Base-by-base conservation (phyloP, 2,113 vertebrate species). In the Sebastes schlegelii region DNA sequence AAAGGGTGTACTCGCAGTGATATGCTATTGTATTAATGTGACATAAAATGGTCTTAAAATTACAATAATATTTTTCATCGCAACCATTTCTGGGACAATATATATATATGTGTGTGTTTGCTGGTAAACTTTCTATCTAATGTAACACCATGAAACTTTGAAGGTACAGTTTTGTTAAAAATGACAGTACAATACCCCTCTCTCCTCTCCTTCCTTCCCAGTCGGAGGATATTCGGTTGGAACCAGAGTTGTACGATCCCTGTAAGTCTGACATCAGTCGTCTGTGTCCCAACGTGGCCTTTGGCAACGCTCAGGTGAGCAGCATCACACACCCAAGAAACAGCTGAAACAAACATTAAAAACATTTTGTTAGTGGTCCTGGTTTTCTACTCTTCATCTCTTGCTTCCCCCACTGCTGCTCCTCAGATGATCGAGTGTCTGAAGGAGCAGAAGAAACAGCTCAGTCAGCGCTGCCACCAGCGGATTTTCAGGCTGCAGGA, bases 401-500 rank as follows among this genome's bases (percentile, higher is more conserved):
- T 19, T 17, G 5, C 1, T 7, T 42, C 55, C n/a, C 5, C 9
- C 34, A 14, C 17, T 5, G 19, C 45, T 42, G 1, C 34, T 58
- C 58, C 52, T 43, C 85, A 92, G 91, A 88, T 91, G 79, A 97
- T 99, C 26, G 98, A 99, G 88, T 99, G 98, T 90, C 93, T 99
- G 70, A 99, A 99, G 91, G 98, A 99, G 90, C 97, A 95, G 87
- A 99, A 98, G 95, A 97, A 97, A 80, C 95, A 96, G 23, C 88
- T 99, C 17, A 95, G 92, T 52, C 93, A 88, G 12, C 94, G 95
- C 5, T 99, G 98, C 90, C 98, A 99, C 86, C 97, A 99, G 93
- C 96, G 97, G 34, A 95, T 99, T 79, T 99, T 99, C 89, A 97
- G 96, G 84, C 97, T 98, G 43, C 98, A 99, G 90, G 98, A 99